Percentiles rank a stretch among this genome's conserved stretches.
Evolutionary conservation across 2,797 vertebrate genomes (phyloP).

Genomic region (Microhierax caerulescens): DNA sequence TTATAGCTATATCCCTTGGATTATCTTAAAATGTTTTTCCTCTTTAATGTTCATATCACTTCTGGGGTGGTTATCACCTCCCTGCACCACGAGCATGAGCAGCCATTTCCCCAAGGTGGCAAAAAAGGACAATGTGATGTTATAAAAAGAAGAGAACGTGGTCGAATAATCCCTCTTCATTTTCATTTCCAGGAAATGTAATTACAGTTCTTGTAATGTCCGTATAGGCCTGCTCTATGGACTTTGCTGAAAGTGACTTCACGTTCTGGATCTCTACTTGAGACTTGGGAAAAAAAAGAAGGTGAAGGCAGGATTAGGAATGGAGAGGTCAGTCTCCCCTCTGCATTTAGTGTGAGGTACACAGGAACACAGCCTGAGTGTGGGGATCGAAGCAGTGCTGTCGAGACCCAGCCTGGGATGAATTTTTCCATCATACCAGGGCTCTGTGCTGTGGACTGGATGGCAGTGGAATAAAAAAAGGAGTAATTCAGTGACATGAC

Average conservation of each 20-base stretch:
- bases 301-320: neutral
- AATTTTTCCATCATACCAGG: neutral
- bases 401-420: neutral
- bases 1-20: neutral
- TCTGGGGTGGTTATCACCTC: conserved; percentile 5
- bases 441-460: neutral
- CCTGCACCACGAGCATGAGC: neutral
- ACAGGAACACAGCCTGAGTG: rapidly evolving
- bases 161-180: neutral
- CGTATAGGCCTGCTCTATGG: neutral
- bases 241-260: neutral
- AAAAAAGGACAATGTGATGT: conserved; percentile 20
- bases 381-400: neutral
- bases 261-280: neutral
- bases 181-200: conserved; percentile 21
- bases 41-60: conserved; percentile 16
- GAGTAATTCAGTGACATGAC: neutral
- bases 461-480: neutral
- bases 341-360: neutral
- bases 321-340: neutral
- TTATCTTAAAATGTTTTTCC: conserved; percentile 3
- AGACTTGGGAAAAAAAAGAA: neutral
- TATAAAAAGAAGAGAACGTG: neutral
- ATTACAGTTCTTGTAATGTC: neutral
- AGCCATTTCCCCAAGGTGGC: conserved; percentile 20